phyloP scores from a whole-genome alignment of 2,888 invertebrate genomes.

The Oscheius onirici region DNA sequence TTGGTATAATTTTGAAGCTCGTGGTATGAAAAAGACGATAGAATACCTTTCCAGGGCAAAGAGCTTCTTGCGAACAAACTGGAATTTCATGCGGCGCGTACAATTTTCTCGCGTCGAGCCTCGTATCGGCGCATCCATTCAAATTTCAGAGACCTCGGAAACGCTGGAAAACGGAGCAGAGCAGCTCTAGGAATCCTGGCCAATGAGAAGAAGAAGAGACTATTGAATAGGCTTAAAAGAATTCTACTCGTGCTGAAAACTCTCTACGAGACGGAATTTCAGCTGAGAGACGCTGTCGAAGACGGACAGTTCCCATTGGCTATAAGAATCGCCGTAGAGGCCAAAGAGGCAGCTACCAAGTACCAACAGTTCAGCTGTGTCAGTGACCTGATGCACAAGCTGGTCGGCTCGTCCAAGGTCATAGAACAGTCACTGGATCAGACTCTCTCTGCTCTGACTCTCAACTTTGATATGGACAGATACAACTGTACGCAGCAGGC shows the following conservation, averaged over 20 bases:
- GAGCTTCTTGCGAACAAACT: too few species aligned
- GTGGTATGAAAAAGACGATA: too few species aligned
- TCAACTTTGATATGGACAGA: conserved; percentile 80
- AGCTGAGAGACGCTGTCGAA: conserved; percentile 59
- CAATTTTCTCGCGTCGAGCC: too few species aligned
- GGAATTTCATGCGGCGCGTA: too few species aligned
- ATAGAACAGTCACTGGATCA: conserved; percentile 55
- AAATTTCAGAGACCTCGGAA: conserved; percentile 79
- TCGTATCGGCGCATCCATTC: too few species aligned
- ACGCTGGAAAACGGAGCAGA: conserved; percentile 73
- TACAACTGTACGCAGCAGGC: conserved; percentile 88
- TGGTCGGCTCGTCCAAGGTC: conserved; percentile 37
- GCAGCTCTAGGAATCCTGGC: conserved; percentile 83
- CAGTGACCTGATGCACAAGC: conserved; percentile 49
- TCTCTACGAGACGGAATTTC: conserved; percentile 73
- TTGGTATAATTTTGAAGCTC: too few species aligned
- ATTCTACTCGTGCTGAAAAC: conserved; percentile 84
- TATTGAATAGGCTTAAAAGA: conserved; percentile 82
- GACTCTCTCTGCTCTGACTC: conserved; percentile 52
- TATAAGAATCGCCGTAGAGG: conserved; percentile 59
- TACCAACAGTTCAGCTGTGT: conserved; percentile 56
- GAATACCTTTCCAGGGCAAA: too few species aligned
- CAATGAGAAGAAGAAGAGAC: conserved; percentile 87
- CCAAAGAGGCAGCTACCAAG: conserved; percentile 48
- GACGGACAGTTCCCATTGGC: conserved; percentile 63